Base-by-base conservation (phyloP, 2,113 vertebrate species). In the Oostethus manadensis region DNA sequence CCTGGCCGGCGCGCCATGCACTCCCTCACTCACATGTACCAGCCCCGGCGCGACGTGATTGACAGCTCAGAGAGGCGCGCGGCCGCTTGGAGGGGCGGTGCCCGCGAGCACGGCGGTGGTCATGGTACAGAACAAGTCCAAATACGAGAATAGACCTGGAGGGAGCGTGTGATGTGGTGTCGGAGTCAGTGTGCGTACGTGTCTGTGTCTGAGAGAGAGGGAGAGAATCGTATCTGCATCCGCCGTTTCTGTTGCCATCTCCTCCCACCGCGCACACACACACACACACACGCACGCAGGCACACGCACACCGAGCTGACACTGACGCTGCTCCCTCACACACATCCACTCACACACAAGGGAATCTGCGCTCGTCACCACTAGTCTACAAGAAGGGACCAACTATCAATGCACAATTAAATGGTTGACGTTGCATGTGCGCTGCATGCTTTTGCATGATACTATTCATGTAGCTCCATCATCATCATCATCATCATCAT, bases 1-100 rank as follows among this genome's bases (percentile, higher is more conserved):
- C 86, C 84, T 80, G 74, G 59, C 79, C 83, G 77, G 83, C 71
- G 79, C 76, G 79, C 84, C 87, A 72, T 81, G 78, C 85, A 78
- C 83, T 58, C 16, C 15, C 53, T 40, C 53, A n/a, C 53, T 74
- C 84, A 87, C 84, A 83, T 84, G 83, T 78, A 87, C 60, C 72
- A 70, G 72, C 64, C 75, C 85, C 83, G 77, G 79, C 60, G 80
- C 60, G 86, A 77, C 71, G 26, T 86, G 84, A 88, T 76, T 87
- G 86, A 86, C 86, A 84, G 83, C 63, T 84, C 70, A 71, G 59
- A 33, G 29, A 33, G 29, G 60, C 71, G 71, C 56, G 64, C 60
- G 26, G 56, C 40, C 50, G 75, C 59, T 62, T 45, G 58, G 63
- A 76, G 73, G 79, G 82, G 77, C 77, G 78, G 71, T 77, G 77